Percentiles rank a stretch among this genome's conserved stretches.
phyloP scores from a whole-genome alignment of 2,113 vertebrate species.

The Trogon melanurus region DNA sequence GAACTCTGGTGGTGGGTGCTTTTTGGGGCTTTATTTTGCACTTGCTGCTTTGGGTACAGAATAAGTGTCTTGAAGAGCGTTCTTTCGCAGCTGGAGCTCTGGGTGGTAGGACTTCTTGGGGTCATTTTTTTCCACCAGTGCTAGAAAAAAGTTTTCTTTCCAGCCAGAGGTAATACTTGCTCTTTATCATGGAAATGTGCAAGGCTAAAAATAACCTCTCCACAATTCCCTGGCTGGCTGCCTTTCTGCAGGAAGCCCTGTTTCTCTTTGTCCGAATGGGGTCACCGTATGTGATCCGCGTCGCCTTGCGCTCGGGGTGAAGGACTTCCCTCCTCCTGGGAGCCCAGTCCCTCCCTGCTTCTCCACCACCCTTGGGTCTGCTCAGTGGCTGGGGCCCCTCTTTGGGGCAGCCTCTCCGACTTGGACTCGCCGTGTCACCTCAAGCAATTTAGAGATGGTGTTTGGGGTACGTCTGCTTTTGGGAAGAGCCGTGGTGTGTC shows the following conservation, averaged over 20 bases:
- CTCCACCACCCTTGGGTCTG: background rate
- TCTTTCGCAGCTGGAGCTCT: background rate
- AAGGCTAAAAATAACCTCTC: conserved; percentile 35
- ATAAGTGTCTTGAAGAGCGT: fast-evolving
- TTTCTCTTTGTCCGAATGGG: background rate
- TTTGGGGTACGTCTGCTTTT: background rate
- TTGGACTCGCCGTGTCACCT: background rate
- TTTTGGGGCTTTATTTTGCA: background rate
- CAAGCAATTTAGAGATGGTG: background rate
- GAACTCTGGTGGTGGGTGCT: background rate
- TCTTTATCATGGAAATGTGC: conserved; percentile 21
- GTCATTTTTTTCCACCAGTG: background rate
- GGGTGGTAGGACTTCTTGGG: background rate
- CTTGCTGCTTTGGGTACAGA: background rate
- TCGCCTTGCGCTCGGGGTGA: background rate
- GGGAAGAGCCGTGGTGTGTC: background rate
- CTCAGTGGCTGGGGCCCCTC: background rate
- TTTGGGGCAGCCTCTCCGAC: background rate
- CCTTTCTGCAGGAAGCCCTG: background rate
- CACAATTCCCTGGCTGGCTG: background rate
- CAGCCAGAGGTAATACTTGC: background rate
- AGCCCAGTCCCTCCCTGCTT: background rate
- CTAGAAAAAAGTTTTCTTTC: conserved; percentile 3
- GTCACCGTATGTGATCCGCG: background rate
- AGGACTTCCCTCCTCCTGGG: background rate